Conservation (phyloP, 2,797 vertebrate genomes). For the Microtus californicus region DNA sequence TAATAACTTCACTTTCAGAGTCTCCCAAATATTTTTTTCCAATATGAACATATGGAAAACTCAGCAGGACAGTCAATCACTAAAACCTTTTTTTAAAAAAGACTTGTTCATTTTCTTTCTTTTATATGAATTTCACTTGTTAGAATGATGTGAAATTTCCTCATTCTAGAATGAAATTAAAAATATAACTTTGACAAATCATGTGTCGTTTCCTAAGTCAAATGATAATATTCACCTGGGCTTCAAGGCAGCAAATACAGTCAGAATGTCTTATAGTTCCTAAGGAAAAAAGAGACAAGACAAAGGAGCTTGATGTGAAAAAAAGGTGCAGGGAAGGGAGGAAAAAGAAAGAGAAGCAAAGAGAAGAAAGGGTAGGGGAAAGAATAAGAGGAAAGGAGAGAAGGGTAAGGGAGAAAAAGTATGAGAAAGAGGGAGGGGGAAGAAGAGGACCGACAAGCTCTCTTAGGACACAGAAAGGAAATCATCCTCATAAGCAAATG, state of each 20-base stretch:
- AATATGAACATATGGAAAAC: not conserved
- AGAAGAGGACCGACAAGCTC: not conserved
- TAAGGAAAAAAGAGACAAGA: not conserved
- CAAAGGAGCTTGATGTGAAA: not conserved
- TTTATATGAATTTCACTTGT: not conserved
- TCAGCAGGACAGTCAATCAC: not conserved
- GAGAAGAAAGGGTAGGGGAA: not conserved
- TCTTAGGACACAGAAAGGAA: not conserved
- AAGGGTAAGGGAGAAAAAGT: not conserved
- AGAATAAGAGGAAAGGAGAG: too few species aligned
- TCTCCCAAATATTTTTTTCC: not conserved
- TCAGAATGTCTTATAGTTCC: not conserved
- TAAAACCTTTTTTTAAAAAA: not conserved
- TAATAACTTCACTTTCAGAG: not conserved
- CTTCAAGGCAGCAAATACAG: not conserved
- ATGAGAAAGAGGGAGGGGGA: too few species aligned
- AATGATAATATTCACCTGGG: not conserved
- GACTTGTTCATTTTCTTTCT: not conserved
- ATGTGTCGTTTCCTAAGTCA: constrained; percentile 1
- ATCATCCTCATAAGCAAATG: not conserved
- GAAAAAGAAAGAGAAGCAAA: not conserved
- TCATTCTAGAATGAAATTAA: constrained; percentile 28
- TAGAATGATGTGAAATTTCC: not conserved
- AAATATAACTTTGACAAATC: constrained; percentile 28
- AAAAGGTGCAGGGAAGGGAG: not conserved